phyloP scores from a whole-genome alignment of 1,140 invertebrate species.

The Diachasmimorpha longicaudata region DNA sequence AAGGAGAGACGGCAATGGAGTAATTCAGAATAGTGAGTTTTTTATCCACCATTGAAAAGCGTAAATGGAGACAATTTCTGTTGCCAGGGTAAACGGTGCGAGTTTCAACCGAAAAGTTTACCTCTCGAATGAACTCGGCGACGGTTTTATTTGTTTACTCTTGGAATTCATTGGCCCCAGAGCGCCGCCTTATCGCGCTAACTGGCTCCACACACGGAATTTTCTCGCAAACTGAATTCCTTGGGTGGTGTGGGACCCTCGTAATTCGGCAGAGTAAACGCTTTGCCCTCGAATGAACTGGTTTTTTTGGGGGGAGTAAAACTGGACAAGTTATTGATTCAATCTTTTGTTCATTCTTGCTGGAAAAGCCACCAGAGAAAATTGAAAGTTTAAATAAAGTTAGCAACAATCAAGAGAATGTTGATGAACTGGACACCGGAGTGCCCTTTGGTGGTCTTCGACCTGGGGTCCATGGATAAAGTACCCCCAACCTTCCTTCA shows the following conservation, averaged over 20 bases:
- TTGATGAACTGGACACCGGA: too few relatives aligned
- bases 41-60: background rate
- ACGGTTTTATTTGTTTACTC: background rate
- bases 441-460: too few relatives aligned
- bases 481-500: too few relatives aligned
- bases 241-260: background rate
- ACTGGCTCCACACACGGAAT: background rate
- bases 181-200: background rate
- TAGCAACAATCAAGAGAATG: too few relatives aligned
- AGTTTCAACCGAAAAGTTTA: background rate
- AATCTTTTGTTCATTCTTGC: background rate
- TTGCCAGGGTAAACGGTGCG: background rate
- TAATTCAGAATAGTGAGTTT: background rate
- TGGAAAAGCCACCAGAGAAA: background rate
- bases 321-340: background rate
- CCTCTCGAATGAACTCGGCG: background rate
- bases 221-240: background rate
- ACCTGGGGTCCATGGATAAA: too few relatives aligned
- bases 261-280: background rate
- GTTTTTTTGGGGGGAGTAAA: background rate
- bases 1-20: background rate
- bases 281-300: background rate
- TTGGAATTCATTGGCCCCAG: background rate
- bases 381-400: too few relatives aligned
- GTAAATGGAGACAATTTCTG: background rate